phyloP scores from a whole-genome alignment of 30 jellyfish, hydroid and myxozoan species.

The Chironex yamaguchii region DNA sequence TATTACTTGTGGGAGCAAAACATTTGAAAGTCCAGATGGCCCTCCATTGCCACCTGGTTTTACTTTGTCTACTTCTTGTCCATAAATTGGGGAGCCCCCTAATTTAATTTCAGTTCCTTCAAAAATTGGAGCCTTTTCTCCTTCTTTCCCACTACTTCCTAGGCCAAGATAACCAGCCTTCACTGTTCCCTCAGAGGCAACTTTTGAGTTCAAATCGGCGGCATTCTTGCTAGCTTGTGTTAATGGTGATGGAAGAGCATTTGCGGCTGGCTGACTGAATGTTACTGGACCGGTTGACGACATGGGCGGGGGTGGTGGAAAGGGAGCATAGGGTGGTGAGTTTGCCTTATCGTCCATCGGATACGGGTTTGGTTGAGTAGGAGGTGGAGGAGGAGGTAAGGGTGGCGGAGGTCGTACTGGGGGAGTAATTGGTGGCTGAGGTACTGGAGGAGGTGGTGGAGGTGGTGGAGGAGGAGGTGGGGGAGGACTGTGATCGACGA shows the following conservation, averaged over 20 bases:
- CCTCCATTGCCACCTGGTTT: constrained; percentile 81
- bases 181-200: constrained; percentile 34
- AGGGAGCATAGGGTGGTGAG: background rate
- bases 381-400: background rate
- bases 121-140: constrained; percentile 49
- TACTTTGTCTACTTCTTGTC: background rate
- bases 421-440: constrained; percentile 25
- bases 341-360: background rate
- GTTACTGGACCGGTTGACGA: background rate
- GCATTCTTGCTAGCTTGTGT: background rate
- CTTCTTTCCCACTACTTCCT: constrained; percentile 65
- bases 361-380: background rate
- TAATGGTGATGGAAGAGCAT: background rate
- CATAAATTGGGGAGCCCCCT: background rate
- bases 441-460: constrained; percentile 18
- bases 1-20: background rate
- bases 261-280: background rate
- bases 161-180: constrained; percentile 62
- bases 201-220: background rate
- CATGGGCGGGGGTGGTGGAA: background rate
- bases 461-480: constrained; percentile 67
- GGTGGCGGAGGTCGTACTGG: constrained; percentile 34
- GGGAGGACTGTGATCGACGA: background rate
- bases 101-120: background rate
- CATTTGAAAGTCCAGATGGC: constrained; percentile 21